Evolutionary conservation across 2,888 invertebrate genomes (phyloP), one percentile per base, ranked within the genome.

Genomic region (Cinara cedri): DNA sequence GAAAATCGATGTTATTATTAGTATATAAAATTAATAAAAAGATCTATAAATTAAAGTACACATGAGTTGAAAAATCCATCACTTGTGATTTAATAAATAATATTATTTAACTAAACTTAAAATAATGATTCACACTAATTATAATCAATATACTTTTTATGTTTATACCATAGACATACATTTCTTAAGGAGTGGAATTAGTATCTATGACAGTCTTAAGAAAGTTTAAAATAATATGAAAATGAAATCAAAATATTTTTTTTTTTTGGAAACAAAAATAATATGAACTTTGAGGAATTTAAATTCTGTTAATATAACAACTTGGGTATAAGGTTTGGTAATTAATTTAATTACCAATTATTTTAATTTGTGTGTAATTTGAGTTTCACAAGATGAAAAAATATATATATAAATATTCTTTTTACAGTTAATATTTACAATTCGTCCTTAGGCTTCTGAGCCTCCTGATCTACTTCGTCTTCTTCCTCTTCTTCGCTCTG

Each of bases 401-500:
- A 78, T 57, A 68, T 49, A 16, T 42, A 54, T n/a, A 44, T 65
- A 55, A 63, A 65, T 4, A 54, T 14, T 16, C 13, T 34, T 10
- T 26, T 55, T 19, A 63, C n/a, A 55, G n/a, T 49, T 51, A 54
- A 4, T 66, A 54, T 63, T 62, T 81, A 81, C 66, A 81, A 81
- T 44, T 81, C 81, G 49, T 81, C 81, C 60, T 81, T 81, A 16
- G 51, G 16, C 21, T 72, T 68, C n/a, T 65, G 54, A 1, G 62
- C 57, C 68, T 68, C 44, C 24, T 42, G 55, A 44, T 72, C 70
- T 14, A 80, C 80, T 16, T 66, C 71, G 10, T 75, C 81, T 57
- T 81, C 81, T 42, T 75, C 81, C 1, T 51, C 60, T 21, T 70
- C 70, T 13, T 78, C 78, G 3, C 42, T 51, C 78, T 78, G 14